Evolutionary conservation across 2,113 vertebrate genomes (phyloP), one percentile per base, ranked within the genome.

Genomic region (Microtus oregoni): DNA sequence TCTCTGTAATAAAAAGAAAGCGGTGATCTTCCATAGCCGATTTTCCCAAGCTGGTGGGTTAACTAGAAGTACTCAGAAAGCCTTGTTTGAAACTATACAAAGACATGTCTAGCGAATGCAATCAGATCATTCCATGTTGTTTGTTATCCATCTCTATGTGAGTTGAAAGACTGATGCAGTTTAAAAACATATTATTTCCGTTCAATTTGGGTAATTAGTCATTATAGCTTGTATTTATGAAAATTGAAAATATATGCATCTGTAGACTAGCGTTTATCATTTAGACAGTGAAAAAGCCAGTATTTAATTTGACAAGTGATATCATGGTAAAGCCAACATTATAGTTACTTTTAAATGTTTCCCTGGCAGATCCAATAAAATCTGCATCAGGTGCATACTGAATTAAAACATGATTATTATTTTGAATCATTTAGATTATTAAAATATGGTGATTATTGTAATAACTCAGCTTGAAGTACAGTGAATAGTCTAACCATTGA

Each of bases 381-480:
- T 83, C 14, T 63, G 32, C 2, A 93, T 94, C 30, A 85, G 58
- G 96, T 44, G 28, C 63, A 93, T 30, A 65, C 11, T 88, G 58
- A 91, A 73, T 77, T 87, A 35, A 72, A 72, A 72, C 7, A 72
- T n/a, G 19, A 72, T 72, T n/a, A 72, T 72, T 30, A 68, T 68
- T 68, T 68, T 15, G 5, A 67, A 68, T 68, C 30, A 32, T 38
- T 72, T 72, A 38, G n/a, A 38, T 72, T 35, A 68, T 89, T 96
- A 93, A 91, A 92, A 96, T 94, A 44, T 89, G 73, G 30, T 50
- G 65, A 55, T 91, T 28, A 96, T 72, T 97, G 63, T 55, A 92
- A 78, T 75, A 78, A 85, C 96, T 96, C 92, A 47, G 20, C 35
- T 78, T 85, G 79, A 92, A 85, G 1, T 61, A 93, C 70, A 89